Evolutionary conservation across 1,140 invertebrate species (phyloP).

Genomic region (Penaeus japonicus): DNA sequence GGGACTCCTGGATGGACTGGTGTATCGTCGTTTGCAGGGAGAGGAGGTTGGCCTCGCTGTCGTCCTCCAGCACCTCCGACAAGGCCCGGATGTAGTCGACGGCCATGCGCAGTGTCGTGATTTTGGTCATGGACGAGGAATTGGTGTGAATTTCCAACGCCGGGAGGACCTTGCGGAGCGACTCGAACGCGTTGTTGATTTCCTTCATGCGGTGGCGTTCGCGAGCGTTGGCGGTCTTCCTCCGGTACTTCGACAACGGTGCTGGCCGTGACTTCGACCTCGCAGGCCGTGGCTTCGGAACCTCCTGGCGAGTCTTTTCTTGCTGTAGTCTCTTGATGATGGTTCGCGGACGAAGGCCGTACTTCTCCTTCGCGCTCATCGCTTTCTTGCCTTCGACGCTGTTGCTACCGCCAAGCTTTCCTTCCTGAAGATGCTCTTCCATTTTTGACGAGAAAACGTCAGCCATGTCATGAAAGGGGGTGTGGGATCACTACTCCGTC

Average conservation of each 20-base stretch:
- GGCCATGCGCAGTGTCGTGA: conserved; percentile 81
- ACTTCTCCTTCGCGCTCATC: not conserved
- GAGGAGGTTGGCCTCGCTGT: not conserved
- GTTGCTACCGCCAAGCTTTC: not conserved
- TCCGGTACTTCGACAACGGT: conserved; percentile 74
- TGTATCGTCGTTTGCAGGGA: not conserved
- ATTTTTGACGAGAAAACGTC: not conserved
- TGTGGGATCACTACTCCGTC: no score
- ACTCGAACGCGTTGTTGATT: conserved; percentile 84
- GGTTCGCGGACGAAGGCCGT: not conserved
- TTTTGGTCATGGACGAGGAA: conserved; percentile 79
- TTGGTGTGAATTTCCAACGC: conserved; percentile 59
- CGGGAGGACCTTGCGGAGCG: conserved; percentile 78
- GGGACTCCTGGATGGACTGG: not conserved
- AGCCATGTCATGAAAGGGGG: no score
- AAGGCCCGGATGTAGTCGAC: conserved; percentile 84
- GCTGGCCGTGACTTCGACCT: conserved; percentile 11
- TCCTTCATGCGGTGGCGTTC: conserved; percentile 85
- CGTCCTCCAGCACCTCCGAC: conserved; percentile 64
- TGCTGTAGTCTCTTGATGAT: not conserved
- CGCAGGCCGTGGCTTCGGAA: not conserved
- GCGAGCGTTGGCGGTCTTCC: conserved; percentile 86
- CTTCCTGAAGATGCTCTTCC: not conserved
- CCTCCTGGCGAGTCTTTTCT: not conserved
- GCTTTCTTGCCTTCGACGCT: not conserved